Evolutionary conservation across 30 jellyfish, hydroid and myxozoan genomes (phyloP).

Genomic region (Nemopilema nomurai): DNA sequence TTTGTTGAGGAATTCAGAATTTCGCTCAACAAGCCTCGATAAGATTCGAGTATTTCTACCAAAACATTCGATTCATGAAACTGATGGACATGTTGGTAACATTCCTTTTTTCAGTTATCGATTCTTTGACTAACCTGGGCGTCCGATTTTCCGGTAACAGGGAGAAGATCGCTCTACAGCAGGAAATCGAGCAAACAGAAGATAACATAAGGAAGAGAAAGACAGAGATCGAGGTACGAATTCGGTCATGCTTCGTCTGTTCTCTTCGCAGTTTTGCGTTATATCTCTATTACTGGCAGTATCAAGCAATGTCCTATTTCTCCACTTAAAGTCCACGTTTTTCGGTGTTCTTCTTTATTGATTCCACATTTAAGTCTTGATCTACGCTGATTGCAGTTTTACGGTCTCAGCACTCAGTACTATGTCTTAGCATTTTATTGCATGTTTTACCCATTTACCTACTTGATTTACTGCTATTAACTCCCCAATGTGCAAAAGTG

Average conservation of each 20-base stretch:
- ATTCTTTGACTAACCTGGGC: neutral
- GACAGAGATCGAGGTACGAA: constrained; percentile 85
- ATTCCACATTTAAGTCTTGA: no score
- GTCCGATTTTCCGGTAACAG: constrained; percentile 31
- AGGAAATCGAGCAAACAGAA: constrained; percentile 86
- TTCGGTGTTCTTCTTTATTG: no score
- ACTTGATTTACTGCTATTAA: no score
- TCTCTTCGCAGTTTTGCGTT: no score
- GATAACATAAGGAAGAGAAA: constrained; percentile 76
- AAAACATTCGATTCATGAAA: neutral
- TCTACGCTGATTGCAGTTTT: no score
- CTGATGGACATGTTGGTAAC: neutral
- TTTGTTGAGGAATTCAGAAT: neutral
- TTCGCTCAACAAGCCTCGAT: neutral
- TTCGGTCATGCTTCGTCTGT: neutral
- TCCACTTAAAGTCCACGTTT: no score
- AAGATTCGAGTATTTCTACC: neutral
- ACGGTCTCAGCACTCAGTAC: no score
- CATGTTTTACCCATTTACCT: no score
- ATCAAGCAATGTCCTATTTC: no score
- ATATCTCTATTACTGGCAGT: no score
- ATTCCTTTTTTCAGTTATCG: neutral
- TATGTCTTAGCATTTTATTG: no score
- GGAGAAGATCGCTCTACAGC: constrained; percentile 79
- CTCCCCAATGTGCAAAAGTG: no score